phyloP scores from a whole-genome alignment of 2,888 invertebrate genomes.

The Margaritifera margaritifera region DNA sequence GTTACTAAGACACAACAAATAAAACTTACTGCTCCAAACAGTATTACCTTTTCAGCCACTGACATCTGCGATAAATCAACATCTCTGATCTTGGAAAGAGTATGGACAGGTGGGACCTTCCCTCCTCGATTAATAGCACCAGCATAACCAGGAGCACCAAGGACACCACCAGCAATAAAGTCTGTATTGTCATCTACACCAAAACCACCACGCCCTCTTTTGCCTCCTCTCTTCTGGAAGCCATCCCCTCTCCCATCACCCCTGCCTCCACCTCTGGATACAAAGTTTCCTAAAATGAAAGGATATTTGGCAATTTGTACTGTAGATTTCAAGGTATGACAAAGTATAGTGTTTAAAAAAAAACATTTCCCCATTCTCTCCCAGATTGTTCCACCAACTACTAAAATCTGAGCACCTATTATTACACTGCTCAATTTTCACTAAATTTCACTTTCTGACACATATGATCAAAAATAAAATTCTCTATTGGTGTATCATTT shows the following conservation, averaged over 20 bases:
- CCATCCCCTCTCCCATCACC: conserved; percentile 2
- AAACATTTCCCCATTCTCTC: too few relatives aligned
- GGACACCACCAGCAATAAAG: too few relatives aligned
- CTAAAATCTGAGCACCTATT: too few relatives aligned
- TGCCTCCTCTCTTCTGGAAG: conserved; percentile 6
- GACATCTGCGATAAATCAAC: conserved; percentile 40
- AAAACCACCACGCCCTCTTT: conserved; percentile 7
- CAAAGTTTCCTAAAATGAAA: background rate
- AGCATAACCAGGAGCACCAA: background rate
- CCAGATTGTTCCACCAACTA: too few relatives aligned
- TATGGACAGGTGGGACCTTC: conserved; percentile 40
- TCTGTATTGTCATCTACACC: background rate
- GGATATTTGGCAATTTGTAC: too few relatives aligned
- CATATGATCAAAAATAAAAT: too few relatives aligned
- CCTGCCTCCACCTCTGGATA: conserved; percentile 9
- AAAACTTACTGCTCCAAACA: conserved; percentile 12
- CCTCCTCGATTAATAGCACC: conserved; percentile 10
- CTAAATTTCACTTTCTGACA: too few relatives aligned
- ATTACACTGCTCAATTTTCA: too few relatives aligned
- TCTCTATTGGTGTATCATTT: too few relatives aligned
- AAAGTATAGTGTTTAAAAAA: too few relatives aligned
- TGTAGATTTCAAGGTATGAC: too few relatives aligned
- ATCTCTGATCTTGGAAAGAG: conserved; percentile 27
- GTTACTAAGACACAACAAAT: conserved; percentile 12
- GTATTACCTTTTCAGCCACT: conserved; percentile 44